Conservation (phyloP, 2,797 vertebrate genomes). For the Hephaestus fuliginosus region DNA sequence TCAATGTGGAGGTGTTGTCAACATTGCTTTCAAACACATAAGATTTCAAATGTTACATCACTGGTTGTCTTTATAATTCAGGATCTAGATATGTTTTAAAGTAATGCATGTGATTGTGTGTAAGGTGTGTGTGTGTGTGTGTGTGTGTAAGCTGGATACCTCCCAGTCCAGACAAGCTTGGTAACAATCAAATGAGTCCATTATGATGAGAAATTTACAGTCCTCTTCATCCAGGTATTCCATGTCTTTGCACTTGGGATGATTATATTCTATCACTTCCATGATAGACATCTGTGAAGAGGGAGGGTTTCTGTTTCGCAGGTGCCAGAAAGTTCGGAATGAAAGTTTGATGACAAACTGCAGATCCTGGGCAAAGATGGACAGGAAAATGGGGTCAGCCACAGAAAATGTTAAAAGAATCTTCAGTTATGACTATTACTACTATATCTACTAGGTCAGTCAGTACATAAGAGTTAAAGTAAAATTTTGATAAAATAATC, state of each 20-base stretch:
- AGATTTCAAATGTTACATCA: background rate
- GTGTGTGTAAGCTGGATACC: constrained; percentile 52
- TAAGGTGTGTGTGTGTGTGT: constrained; percentile 8
- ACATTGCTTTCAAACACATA: background rate
- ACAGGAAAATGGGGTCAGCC: background rate
- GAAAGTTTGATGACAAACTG: constrained; percentile 82
- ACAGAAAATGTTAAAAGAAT: background rate
- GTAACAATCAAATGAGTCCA: constrained; percentile 83
- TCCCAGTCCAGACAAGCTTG: constrained; percentile 75
- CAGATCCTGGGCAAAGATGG: constrained; percentile 72
- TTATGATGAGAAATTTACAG: constrained; percentile 76
- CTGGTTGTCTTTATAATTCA: background rate
- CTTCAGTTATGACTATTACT: fast-evolving
- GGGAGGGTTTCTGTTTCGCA: constrained; percentile 37
- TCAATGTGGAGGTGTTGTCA: background rate
- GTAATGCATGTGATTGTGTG: background rate
- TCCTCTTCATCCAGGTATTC: constrained; percentile 65
- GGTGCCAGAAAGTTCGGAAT: constrained; percentile 61
- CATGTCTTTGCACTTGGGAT: constrained; percentile 60
- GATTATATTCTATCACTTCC: constrained; percentile 64
- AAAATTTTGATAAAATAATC: background rate
- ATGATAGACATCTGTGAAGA: constrained; percentile 63
- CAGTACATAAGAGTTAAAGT: background rate
- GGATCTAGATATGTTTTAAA: background rate
- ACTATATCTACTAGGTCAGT: background rate